Evolutionary conservation across 2,797 vertebrate species (phyloP).

Genomic region (Gallinago nigripennis): DNA sequence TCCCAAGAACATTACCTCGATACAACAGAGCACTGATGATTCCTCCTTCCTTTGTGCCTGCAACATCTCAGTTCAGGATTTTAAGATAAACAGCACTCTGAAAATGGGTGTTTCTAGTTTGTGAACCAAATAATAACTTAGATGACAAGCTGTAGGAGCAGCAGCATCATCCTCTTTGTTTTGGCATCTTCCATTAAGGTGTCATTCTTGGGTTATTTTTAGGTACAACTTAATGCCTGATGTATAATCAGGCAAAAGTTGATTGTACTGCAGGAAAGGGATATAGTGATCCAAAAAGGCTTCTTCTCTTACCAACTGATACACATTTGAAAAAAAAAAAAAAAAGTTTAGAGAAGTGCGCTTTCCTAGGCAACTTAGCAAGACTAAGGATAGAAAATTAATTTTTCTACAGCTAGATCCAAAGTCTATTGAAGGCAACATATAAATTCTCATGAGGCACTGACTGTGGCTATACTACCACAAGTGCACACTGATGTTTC

Average conservation of each 20-base stretch:
- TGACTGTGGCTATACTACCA: background rate
- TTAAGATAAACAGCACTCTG: background rate
- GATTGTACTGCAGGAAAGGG: background rate
- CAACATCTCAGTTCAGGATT: background rate
- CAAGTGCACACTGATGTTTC: background rate
- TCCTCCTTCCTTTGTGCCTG: background rate
- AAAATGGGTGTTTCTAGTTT: background rate
- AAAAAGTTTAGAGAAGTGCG: background rate
- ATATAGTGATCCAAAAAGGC: background rate
- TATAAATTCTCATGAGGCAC: background rate
- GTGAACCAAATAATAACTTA: background rate
- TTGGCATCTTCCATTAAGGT: background rate
- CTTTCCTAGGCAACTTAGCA: background rate
- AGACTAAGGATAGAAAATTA: background rate
- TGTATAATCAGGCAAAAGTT: background rate
- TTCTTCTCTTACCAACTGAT: background rate
- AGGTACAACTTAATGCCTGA: background rate
- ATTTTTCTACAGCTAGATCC: background rate
- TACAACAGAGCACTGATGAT: background rate
- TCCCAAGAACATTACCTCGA: background rate
- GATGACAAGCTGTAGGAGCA: background rate
- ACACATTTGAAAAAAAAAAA: rapidly evolving
- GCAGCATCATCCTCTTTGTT: background rate
- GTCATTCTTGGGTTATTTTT: background rate
- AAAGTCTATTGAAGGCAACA: background rate